Conservation (phyloP, 2,113 vertebrate genomes). For the Myotis lucifugus region DNA sequence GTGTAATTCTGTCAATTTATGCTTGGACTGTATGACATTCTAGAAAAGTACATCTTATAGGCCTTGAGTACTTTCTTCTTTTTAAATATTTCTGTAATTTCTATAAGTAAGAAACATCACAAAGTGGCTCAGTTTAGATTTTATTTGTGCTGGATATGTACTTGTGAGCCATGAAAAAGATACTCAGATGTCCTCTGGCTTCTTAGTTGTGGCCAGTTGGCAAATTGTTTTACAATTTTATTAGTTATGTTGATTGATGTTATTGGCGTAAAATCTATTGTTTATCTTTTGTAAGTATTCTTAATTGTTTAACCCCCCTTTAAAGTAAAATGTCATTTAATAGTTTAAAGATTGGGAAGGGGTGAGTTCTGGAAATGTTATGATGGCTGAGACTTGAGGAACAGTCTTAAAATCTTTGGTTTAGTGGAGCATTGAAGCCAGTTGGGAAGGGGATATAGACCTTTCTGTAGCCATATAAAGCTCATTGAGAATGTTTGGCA, state of each 20-base stretch:
- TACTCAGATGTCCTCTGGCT: neutral
- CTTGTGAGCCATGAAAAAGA: neutral
- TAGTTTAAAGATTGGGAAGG: neutral
- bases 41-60: neutral
- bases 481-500: neutral
- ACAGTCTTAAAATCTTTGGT: neutral
- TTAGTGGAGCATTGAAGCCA: neutral
- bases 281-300: neutral
- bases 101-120: neutral
- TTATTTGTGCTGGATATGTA: neutral
- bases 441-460: neutral
- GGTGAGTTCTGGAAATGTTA: neutral
- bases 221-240: neutral
- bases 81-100: conserved; percentile 27
- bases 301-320: neutral
- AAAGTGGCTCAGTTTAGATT: neutral
- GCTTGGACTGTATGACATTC: neutral
- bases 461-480: neutral
- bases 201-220: neutral
- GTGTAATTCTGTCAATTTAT: neutral
- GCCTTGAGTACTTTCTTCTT: neutral
- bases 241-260: neutral
- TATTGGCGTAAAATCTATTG: neutral
- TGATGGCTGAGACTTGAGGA: neutral
- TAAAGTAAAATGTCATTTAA: neutral